Evolutionary conservation across 2,888 invertebrate genomes (phyloP).

Genomic region (Eubasilissa splendida): DNA sequence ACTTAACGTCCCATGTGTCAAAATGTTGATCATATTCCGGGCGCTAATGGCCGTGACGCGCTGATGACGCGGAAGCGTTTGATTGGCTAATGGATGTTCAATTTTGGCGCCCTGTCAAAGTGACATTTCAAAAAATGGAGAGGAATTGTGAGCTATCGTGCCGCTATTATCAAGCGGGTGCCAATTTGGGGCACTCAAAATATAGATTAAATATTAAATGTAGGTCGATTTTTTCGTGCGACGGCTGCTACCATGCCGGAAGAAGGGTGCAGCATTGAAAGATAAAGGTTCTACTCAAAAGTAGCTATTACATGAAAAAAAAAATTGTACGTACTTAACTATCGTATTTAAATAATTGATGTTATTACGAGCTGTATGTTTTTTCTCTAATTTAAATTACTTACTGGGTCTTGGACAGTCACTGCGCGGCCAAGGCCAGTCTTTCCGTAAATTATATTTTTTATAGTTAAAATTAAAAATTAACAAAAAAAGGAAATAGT

Average conservation of each 20-base stretch:
- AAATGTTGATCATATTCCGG: slow-evolving; percentile 6
- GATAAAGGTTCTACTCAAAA: too few species aligned
- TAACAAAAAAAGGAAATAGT: too few species aligned
- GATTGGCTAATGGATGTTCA: slow-evolving; percentile 57
- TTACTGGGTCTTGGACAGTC: too few species aligned
- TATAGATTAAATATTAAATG: slow-evolving; percentile 2
- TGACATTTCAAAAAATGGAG: slow-evolving; percentile 35
- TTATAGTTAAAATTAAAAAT: too few species aligned
- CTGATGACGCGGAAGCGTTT: slow-evolving; percentile 46
- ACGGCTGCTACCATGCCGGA: neutral
- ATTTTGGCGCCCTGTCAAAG: slow-evolving; percentile 49
- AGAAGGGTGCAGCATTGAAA: neutral
- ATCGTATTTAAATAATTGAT: too few species aligned
- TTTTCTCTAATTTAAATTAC: too few species aligned
- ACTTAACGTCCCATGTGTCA: slow-evolving; percentile 16
- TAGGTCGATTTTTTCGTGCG: neutral
- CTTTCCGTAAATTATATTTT: too few species aligned
- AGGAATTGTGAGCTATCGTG: neutral
- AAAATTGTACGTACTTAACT: too few species aligned
- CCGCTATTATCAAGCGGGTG: neutral
- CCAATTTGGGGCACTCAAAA: slow-evolving; percentile 18
- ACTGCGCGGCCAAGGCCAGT: too few species aligned
- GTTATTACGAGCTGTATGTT: too few species aligned
- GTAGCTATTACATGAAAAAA: too few species aligned
- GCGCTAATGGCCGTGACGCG: slow-evolving; percentile 25